Conservation (phyloP, 37 sponge, comb jelly and placozoan species). For the Mnemiopsis leidyi region DNA sequence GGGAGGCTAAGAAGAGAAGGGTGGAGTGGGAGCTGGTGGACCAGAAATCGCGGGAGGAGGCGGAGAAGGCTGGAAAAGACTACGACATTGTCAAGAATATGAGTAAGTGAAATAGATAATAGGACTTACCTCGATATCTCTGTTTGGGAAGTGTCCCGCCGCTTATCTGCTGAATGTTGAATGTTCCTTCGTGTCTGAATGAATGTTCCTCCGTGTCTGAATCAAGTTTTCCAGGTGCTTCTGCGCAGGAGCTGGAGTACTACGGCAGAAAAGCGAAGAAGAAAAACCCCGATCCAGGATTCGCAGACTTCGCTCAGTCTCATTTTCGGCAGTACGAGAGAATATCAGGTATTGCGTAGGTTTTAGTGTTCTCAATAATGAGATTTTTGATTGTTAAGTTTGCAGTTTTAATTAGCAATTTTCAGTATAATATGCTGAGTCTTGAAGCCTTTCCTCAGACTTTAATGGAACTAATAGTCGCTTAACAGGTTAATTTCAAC, state of each 20-base stretch:
- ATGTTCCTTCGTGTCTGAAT: not conserved
- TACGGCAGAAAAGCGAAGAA: constrained; percentile 77
- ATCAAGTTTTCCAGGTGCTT: constrained; percentile 66
- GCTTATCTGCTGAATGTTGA: not conserved
- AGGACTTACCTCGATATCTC: too few species aligned
- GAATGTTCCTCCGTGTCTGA: too few species aligned
- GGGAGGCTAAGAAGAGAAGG: constrained; percentile 75
- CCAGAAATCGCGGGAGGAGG: constrained; percentile 73
- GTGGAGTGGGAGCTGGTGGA: constrained; percentile 86
- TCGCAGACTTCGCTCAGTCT: constrained; percentile 79
- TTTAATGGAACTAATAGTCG: too few species aligned
- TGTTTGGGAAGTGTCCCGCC: too few species aligned
- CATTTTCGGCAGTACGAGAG: constrained; percentile 89
- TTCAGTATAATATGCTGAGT: too few species aligned
- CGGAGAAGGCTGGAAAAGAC: constrained; percentile 72
- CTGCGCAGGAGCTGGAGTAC: constrained; percentile 88
- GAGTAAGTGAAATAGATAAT: constrained; percentile 73
- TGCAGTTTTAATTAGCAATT: too few species aligned
- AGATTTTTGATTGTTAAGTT: too few species aligned
- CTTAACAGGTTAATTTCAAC: too few species aligned
- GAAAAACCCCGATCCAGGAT: constrained; percentile 95
- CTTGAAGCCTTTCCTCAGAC: too few species aligned
- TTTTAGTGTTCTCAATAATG: too few species aligned
- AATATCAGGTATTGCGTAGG: constrained; percentile 79
- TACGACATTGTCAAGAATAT: constrained; percentile 80